Evolutionary conservation across 2,888 invertebrate genomes (phyloP), one percentile per base, ranked within the genome.

Genomic region (Tetrapedia diversipes): DNA sequence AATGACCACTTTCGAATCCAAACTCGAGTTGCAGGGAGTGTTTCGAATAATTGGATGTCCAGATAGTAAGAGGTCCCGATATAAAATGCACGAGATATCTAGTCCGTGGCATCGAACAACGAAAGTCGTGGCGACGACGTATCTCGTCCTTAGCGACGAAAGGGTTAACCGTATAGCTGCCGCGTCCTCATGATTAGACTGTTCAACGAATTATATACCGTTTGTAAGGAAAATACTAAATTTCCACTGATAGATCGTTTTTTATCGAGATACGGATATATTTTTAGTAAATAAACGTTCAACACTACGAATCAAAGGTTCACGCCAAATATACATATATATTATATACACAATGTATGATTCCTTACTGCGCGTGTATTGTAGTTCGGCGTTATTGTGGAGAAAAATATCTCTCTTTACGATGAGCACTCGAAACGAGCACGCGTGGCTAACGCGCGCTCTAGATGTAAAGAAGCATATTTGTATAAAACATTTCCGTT

Each of bases 271-370:
- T 64, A 56, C 37, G 45, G n/a, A 70, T 81, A 75, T 72, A 72
- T 69, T 76, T 77, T 83, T 81, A 81, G 77, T 78, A 75, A 77
- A 69, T 83, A 80, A 70, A 79, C 66, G 67, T 76, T 72, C 57
- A 72, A 77, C 64, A 77, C 69, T 86, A 80, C 59, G 80, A 86
- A 86, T 86, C 86, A 86, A 86, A 86, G 82, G 77, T 81, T 82
- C 80, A 86, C 86, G 86, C 86, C 86, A 86, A 86, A 86, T 86
- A 85, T 76, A 80, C 61, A 82, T 77, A 77, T 77, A 75, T 57
- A 69, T 14, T 77, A 75, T 57, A 69, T 14, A 39, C 57, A 69
- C 73, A 73, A 54, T 77, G 57, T 80, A 81, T 64, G 75, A 78
- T 78, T 74, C 71, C 64, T 81, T 78, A 45, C 56, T 66, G 63